These are phyloP conservation scores for Microdon myrmicae DNA, from an alignment of 2,888 invertebrate genomes.

Conservation along the genomic window DNA sequence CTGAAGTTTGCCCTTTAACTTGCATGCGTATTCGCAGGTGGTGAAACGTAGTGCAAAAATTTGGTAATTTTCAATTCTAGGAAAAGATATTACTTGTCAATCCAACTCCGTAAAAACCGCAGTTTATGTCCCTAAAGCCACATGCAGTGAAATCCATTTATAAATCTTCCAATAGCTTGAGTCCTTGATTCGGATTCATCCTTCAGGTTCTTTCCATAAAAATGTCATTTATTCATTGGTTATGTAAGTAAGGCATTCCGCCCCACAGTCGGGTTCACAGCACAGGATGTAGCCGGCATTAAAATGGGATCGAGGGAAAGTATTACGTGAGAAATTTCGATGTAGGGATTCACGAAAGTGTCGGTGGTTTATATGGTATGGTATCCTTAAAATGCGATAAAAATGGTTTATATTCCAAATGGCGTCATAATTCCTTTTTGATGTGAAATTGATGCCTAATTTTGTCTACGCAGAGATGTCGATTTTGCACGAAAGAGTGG, in stretches of 20 bases:
- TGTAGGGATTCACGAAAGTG: slow-evolving; percentile 13
- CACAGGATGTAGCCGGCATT: slow-evolving; percentile 15
- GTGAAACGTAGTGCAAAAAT: no score
- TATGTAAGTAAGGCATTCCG: slow-evolving; percentile 14
- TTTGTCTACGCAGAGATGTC: slow-evolving; percentile 3
- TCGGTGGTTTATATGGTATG: slow-evolving; percentile 15
- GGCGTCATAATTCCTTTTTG: slow-evolving; percentile 33
- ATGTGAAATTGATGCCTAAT: slow-evolving; percentile 30
- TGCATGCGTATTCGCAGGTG: no score
- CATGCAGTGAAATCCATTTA: no score
- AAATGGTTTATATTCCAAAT: slow-evolving; percentile 19
- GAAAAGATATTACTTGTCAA: no score
- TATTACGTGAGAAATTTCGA: slow-evolving; percentile 3
- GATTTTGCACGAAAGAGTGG: background rate
- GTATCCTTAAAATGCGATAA: slow-evolving; percentile 28
- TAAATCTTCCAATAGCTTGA: no score
- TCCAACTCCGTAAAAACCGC: no score
- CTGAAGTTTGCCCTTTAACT: no score
- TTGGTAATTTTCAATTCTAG: no score
- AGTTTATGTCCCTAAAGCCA: no score
- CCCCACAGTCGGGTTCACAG: slow-evolving; percentile 22
- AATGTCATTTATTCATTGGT: slow-evolving; percentile 44
- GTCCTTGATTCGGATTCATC: slow-evolving; percentile 23
- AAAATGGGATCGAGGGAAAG: background rate
- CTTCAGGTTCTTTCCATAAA: slow-evolving; percentile 47